phyloP scores from a whole-genome alignment of 2,888 invertebrate species.

The Argyresthia albistria region DNA sequence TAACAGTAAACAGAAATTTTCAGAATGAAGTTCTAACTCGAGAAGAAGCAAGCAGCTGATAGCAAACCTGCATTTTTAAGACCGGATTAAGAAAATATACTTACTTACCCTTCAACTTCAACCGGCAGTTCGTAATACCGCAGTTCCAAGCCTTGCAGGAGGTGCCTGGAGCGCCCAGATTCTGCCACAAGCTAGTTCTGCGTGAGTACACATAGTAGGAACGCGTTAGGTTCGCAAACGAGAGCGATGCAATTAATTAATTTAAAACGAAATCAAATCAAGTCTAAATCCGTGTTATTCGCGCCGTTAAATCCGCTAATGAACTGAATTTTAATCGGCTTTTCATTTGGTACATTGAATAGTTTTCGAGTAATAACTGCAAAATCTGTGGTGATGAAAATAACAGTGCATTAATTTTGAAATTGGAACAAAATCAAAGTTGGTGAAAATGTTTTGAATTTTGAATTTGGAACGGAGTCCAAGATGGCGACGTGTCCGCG shows the following conservation, averaged over 20 bases:
- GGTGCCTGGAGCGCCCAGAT: conserved; percentile 40
- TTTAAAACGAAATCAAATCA: neutral
- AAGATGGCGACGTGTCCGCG: conserved; percentile 56
- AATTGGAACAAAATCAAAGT: conserved; percentile 6
- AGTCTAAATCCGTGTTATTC: neutral
- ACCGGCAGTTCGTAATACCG: conserved; percentile 28
- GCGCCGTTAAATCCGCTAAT: neutral
- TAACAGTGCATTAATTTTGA: neutral
- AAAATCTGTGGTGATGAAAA: neutral
- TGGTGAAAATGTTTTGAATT: neutral
- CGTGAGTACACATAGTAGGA: conserved; percentile 44
- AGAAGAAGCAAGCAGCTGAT: no score
- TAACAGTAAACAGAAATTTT: no score
- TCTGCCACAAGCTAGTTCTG: conserved; percentile 50
- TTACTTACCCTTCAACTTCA: conserved; percentile 31
- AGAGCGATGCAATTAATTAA: neutral
- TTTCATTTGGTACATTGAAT: neutral
- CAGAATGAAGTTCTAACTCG: no score
- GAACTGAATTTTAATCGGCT: neutral
- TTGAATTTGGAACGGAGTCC: conserved; percentile 5
- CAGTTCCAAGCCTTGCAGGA: conserved; percentile 33
- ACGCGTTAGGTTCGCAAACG: no score
- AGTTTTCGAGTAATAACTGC: neutral
- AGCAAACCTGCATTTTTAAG: no score
- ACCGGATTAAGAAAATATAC: neutral